A percentile compares a stretch with the other conserved stretches of the same genome.
Evolutionary conservation across 2,797 vertebrate genomes (phyloP).

Genomic region (Margarornis squamiger): DNA sequence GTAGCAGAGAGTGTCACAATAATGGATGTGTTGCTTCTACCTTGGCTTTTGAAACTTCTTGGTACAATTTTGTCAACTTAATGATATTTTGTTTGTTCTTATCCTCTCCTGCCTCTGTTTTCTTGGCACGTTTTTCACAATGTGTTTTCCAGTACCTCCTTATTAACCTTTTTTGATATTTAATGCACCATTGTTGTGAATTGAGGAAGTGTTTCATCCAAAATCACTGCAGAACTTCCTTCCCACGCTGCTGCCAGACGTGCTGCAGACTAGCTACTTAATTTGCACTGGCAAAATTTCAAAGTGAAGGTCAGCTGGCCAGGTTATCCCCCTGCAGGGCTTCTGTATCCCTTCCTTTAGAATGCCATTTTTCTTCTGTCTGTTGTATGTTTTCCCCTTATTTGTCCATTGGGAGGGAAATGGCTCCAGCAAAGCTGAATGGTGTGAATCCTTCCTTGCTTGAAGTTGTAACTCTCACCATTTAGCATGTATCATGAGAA

Average conservation of each 20-base stretch:
- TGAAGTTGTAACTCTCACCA: neutral
- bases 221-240: constrained; percentile 46
- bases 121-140: neutral
- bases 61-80: neutral
- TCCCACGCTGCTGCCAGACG: constrained; percentile 1
- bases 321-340: neutral
- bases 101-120: neutral
- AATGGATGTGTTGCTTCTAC: neutral
- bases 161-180: constrained; percentile 25
- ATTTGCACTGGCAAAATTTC: constrained; percentile 62
- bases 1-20: neutral
- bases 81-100: neutral
- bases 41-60: neutral
- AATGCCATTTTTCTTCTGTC: constrained; percentile 42
- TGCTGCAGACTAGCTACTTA: constrained; percentile 41
- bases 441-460: neutral
- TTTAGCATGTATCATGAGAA: neutral
- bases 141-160: neutral
- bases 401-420: neutral
- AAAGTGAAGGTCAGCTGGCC: constrained; percentile 51
- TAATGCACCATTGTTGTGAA: neutral
- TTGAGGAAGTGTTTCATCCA: constrained; percentile 52
- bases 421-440: neutral
- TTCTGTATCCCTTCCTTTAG: constrained; percentile 3
- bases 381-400: neutral